A percentile compares a stretch with the other conserved stretches of the same genome.
These are phyloP conservation scores for Riptortus pedestris DNA, from an alignment of 1,140 invertebrate species.

Conservation along the genomic window DNA sequence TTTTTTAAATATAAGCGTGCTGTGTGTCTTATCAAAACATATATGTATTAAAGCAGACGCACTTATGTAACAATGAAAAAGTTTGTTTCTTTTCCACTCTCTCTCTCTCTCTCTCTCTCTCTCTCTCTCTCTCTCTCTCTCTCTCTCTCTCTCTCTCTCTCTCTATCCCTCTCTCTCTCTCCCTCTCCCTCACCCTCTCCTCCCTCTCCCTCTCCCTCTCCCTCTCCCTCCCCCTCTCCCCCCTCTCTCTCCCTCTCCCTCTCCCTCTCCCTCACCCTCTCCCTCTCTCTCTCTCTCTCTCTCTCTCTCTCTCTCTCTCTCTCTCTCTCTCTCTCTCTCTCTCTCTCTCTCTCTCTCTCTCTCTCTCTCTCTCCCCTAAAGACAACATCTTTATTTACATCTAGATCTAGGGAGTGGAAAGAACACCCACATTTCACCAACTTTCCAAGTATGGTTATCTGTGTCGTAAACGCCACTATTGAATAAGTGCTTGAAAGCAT, in stretches of 20 bases:
- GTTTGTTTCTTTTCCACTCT: too few species aligned
- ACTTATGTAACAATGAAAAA: too few species aligned
- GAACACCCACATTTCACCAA: too few species aligned
- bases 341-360: slow-evolving; percentile 24
- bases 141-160: too few species aligned
- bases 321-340: slow-evolving; percentile 23
- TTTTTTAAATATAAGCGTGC: too few species aligned
- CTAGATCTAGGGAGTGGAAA: too few species aligned
- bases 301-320: slow-evolving; percentile 24
- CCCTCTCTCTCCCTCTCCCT: slow-evolving; percentile 23
- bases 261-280: slow-evolving; percentile 21
- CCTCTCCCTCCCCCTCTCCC: slow-evolving; percentile 22
- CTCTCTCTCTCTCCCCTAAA: slow-evolving; percentile 17
- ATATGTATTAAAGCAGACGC: too few species aligned
- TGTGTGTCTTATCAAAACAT: too few species aligned
- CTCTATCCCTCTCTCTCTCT: too few species aligned
- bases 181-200: slow-evolving; percentile 10
- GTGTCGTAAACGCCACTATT: too few species aligned
- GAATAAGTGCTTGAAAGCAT: too few species aligned
- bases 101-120: slow-evolving; percentile 19
- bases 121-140: slow-evolving; percentile 21
- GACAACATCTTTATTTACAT: not conserved
- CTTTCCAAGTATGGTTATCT: too few species aligned
- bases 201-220: slow-evolving; percentile 24
- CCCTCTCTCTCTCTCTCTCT: slow-evolving; percentile 19